Base-by-base conservation (phyloP, 2,888 invertebrate genomes). In the Aphodius granarius region DNA sequence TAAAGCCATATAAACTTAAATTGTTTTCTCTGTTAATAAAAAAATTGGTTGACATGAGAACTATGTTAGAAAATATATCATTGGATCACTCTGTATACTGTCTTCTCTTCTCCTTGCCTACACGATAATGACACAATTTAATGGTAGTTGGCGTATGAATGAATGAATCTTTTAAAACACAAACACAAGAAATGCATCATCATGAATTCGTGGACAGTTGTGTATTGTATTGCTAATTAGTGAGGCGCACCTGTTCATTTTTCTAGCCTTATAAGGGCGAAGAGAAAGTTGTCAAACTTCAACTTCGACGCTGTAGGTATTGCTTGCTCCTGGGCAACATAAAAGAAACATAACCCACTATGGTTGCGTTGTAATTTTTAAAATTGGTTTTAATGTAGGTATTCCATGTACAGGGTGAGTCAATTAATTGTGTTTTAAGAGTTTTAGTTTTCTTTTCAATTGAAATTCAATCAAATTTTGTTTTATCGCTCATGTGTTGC, bases 261-360 rank as follows among this genome's bases (percentile, higher is more conserved):
- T 66, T 21, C 20, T 21, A 15, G 15, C 66, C 66, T 5, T 66
- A 66, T n/a, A 66, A 66, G 66, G 66, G 19, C n/a, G 3, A 66
- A 66, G 66, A 66, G 66, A 66, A 66, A 66, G 66, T 66, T 66
- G 66, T 66, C 66, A 66, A 66, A 66, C 43, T 43, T 43, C 43
- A 3, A 43, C 43, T 9, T 43, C 43, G 43, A 9, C 13, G 43
- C 43, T 43, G 43, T 43, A 43, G 43, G 43, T 43, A 43, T 43
- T 13, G 43, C 13, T 43, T 13, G 43, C 43, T 43, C 3, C 43
- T 43, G 43, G 43, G 43, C 13, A 43, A 13, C 43, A 43, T 43
- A 43, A 1, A 43, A 6, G 43, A 6, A 43, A 43, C 43, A 43
- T 43, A 43, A 13, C 23, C 23, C 23, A 43, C 43, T 43, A 43